Evolutionary conservation across 2,888 invertebrate species (phyloP), one percentile per base, ranked within the genome.

Genomic region (Phengaris alcon): DNA sequence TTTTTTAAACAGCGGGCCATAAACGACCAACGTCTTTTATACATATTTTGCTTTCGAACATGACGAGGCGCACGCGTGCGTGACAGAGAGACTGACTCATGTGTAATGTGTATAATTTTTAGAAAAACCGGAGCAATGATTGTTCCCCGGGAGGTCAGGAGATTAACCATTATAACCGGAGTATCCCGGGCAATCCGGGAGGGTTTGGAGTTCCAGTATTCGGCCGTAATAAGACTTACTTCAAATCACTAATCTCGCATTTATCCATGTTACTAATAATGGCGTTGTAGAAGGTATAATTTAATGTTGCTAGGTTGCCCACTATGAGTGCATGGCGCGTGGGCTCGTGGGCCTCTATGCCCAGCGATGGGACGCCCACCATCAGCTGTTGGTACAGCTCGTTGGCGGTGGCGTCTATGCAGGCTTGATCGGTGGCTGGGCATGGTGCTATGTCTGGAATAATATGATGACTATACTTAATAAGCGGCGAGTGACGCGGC

Each of bases 321-420:
- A 6, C 69, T 13, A 69, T 69, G 46, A 69, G 69, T 8, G 69
- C 6, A 35, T 69, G 48, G 46, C 8, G 46, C 3, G 48, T n/a
- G 46, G 69, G 69, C 69, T 69, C 69, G 69, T 51, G 69, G 69
- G 69, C 12, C 5, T 69, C 69, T n/a, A 69, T 69, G 15, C 46
- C 69, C 69, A 69, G 10, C 69, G 48, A 48, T 69, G 69, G 69
- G 48, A 69, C 10, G 1, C 69, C 69, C 69, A 46, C 46, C 69
- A 69, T 48, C 46, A 69, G 48, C 46, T 69, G 48, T 15, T 69
- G 69, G 69, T 69, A 69, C n/a, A 69, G 4, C n/a, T 69, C 46
- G 69, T 69, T 69, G 9, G 69, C 69, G 15, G 48, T 69, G n/a
- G 22, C 48, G 9, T 69, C 69, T 7, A 69, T n/a, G 44, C 69